These are phyloP conservation scores for Anas bahamensis DNA, from an alignment of 2,797 vertebrate genomes.

Conservation along the genomic window DNA sequence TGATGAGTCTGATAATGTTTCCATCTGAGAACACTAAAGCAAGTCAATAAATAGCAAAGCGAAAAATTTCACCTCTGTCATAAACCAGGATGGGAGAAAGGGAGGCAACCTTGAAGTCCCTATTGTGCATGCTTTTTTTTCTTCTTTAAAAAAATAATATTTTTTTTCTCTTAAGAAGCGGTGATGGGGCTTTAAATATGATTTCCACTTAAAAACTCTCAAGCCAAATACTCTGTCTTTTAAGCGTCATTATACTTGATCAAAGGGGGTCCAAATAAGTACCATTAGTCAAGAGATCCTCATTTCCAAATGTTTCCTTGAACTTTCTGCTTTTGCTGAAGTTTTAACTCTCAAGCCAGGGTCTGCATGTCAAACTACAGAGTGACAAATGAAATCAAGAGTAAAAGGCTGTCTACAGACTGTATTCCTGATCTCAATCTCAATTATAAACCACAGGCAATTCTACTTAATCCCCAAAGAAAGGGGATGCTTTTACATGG, in stretches of 20 bases:
- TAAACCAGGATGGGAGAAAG: not conserved
- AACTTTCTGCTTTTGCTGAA: not conserved
- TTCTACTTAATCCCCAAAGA: not conserved
- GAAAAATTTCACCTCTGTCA: constrained; percentile 19
- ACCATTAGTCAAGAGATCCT: not conserved
- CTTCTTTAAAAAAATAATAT: not conserved
- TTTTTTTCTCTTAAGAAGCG: not conserved
- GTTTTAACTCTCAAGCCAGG: not conserved
- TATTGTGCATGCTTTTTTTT: not conserved
- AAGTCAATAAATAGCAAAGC: constrained; percentile 39
- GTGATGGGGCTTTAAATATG: not conserved
- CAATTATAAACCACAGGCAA: not conserved
- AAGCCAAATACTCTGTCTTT: not conserved
- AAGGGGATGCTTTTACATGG: not conserved
- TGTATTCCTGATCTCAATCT: not conserved
- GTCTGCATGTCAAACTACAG: not conserved
- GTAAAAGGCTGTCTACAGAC: not conserved
- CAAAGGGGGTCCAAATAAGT: not conserved
- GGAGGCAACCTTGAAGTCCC: not conserved
- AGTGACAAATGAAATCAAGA: not conserved
- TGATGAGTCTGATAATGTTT: constrained; percentile 52
- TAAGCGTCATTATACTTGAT: not conserved
- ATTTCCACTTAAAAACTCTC: constrained; percentile 30
- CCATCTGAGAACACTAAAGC: constrained; percentile 48
- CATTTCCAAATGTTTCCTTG: not conserved